Base-by-base conservation (phyloP, 2,113 vertebrate genomes). In the Maccullochella peelii region DNA sequence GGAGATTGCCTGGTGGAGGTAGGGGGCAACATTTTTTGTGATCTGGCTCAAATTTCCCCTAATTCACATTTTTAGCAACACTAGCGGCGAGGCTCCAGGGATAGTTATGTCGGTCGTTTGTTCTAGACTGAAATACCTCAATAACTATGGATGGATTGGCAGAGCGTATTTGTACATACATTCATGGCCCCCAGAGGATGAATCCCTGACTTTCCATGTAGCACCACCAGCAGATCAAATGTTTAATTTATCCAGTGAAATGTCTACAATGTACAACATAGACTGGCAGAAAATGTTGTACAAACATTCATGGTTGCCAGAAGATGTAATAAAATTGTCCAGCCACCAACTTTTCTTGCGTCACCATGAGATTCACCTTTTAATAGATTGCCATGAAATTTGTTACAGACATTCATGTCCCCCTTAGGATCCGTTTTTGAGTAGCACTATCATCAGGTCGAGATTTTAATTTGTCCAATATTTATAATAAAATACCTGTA, bases 1-100 rank as follows among this genome's bases (percentile, higher is more conserved):
- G 98, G 98, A 70, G 98, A 99, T 94, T 97, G 97, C 70, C 92
- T 99, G 72, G 97, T 99, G 87, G 98, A 99, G 97, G 98, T 99
- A 93, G 89, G 95, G 20, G 21, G 3, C 10, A 50, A 16, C 8
- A 10, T 36, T 55, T 36, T 20, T 6, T 15, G 2, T 11, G 6
- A 36, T 83, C 12, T 44, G 25, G 47, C 8, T 23, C 15, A 67
- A 6, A 47, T 36, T 16, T 23, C 16, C 27, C 7, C 20, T 10
- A 8, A 15, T 73, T 71, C 10, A 20, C 27, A 21, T 33, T 20
- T 21, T n/a, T 21, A 27, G 27, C 23, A 18, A 59, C n/a, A 7
- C 36, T 3, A 40, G 14, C 1, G 0, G 8, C 18, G 2, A 12
- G 9, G 36, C 8, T 58, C 25, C 9, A 55, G 11, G 25, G 7